phyloP scores from a whole-genome alignment of 2,797 vertebrate species.

The Sphenopsis melanotis region DNA sequence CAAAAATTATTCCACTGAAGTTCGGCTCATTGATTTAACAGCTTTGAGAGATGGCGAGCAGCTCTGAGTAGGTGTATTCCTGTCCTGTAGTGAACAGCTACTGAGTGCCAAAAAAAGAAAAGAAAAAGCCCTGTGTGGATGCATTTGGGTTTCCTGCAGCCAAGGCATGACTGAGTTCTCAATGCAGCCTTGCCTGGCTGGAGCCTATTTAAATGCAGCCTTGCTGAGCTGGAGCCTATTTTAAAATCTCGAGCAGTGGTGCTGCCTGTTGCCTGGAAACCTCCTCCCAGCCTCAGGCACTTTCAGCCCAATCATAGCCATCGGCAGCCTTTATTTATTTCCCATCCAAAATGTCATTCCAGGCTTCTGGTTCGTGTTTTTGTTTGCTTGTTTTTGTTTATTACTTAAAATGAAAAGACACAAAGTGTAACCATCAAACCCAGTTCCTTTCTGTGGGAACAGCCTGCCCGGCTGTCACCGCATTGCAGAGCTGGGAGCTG shows the following conservation, averaged over 20 bases:
- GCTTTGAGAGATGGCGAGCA: background rate
- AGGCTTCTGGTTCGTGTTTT: background rate
- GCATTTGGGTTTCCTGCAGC: background rate
- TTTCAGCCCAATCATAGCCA: conserved; percentile 26
- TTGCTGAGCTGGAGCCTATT: background rate
- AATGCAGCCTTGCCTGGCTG: background rate
- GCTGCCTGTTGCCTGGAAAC: conserved; percentile 53
- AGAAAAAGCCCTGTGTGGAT: background rate
- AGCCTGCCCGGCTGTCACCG: background rate
- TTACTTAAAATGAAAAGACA: background rate
- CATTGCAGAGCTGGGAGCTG: background rate
- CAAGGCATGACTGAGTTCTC: conserved; percentile 3
- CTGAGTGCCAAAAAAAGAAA: background rate
- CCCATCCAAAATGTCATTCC: conserved; percentile 3
- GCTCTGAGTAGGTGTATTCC: background rate
- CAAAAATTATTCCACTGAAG: background rate
- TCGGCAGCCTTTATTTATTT: conserved; percentile 19
- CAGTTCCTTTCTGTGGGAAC: background rate
- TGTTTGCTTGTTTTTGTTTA: conserved; percentile 38
- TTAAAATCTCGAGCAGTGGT: background rate
- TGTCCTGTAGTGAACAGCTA: background rate
- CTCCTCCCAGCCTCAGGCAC: conserved; percentile 19
- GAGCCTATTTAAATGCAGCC: background rate
- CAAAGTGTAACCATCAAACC: background rate
- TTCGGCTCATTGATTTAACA: background rate